Percentiles rank a stretch among this genome's conserved stretches.
Conservation (phyloP, 2,888 invertebrate genomes). For the Phalangium opilio region DNA sequence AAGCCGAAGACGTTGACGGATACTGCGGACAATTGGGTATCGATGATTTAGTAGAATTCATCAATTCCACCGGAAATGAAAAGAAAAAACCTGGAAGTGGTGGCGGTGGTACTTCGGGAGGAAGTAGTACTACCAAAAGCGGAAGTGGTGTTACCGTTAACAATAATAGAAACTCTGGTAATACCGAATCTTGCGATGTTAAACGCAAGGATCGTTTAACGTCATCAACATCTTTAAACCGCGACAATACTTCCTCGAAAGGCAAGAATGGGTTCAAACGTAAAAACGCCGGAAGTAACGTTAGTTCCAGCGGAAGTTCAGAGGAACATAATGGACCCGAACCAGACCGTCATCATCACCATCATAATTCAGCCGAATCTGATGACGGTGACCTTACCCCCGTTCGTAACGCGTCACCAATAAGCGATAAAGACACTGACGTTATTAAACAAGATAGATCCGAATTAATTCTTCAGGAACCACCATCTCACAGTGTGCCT, state of each 20-base stretch:
- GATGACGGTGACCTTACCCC: no score
- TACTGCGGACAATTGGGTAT: constrained; percentile 63
- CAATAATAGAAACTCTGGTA: background rate
- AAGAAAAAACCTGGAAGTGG: constrained; percentile 6
- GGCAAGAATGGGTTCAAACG: no score
- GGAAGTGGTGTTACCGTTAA: background rate
- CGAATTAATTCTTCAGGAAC: no score
- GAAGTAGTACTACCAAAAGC: constrained; percentile 3
- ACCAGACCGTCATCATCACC: no score
- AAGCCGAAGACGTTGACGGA: constrained; percentile 49
- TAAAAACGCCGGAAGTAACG: no score
- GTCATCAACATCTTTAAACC: constrained; percentile 1
- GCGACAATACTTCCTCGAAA: background rate
- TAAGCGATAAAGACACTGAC: no score
- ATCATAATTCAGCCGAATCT: no score
- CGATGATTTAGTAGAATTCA: constrained; percentile 31
- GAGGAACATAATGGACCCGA: no score
- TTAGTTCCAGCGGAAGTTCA: no score
- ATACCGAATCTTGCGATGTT: background rate
- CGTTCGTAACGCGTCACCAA: no score
- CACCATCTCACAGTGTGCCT: no score
- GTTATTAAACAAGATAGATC: no score
- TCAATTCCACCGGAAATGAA: constrained; percentile 15
- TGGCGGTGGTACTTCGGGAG: constrained; percentile 1
- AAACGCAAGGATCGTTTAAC: background rate